Evolutionary conservation across 2,797 vertebrate species (phyloP).

Genomic region (Thamnophis elegans): DNA sequence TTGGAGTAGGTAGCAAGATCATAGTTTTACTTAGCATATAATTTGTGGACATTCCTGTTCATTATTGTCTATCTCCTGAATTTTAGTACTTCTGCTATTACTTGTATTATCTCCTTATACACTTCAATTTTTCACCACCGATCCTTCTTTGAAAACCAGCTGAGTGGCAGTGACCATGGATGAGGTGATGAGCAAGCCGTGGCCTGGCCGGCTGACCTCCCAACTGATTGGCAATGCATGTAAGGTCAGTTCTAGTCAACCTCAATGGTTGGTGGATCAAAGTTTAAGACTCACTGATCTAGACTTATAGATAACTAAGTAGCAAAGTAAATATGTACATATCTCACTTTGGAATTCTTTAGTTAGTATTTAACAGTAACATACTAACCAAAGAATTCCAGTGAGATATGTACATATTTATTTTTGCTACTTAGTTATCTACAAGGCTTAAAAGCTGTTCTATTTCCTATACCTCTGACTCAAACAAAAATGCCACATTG

Average conservation of each 20-base stretch:
- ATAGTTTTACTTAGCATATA: neutral
- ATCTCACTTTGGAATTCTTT: neutral
- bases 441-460: neutral
- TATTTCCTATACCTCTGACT: neutral
- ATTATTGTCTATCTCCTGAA: neutral
- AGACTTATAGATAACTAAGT: conserved; percentile 4
- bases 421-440: neutral
- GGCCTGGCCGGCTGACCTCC: neutral
- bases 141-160: neutral
- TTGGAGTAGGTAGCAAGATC: neutral
- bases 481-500: neutral
- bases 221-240: neutral
- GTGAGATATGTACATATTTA: neutral
- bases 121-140: neutral
- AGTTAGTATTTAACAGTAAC: neutral
- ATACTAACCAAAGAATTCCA: neutral
- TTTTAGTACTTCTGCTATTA: neutral
- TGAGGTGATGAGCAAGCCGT: neutral
- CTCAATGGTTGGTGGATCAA: neutral
- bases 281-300: neutral
- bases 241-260: neutral
- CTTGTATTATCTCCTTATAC: neutral
- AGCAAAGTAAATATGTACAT: neutral
- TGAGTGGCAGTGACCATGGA: neutral
- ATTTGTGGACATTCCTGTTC: neutral